These are phyloP conservation scores for Heteromurus nitidus DNA, from an alignment of 2,888 invertebrate genomes.

Conservation along the genomic window DNA sequence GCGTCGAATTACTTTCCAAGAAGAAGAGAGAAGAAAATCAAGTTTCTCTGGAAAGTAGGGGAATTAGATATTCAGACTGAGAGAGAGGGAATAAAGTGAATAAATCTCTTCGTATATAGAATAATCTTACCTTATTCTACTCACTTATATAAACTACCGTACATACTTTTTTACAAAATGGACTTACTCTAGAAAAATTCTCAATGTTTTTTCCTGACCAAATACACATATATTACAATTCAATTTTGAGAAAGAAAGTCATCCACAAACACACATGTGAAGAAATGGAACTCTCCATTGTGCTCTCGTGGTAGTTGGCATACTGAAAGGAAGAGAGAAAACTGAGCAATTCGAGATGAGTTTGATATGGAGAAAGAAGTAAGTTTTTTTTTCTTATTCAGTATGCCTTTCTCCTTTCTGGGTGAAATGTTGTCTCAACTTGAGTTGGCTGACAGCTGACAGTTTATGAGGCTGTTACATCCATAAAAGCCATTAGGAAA, in stretches of 20 bases:
- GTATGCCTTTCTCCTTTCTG: constrained; percentile 16
- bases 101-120: neutral
- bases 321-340: neutral
- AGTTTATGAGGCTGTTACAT: constrained; percentile 73
- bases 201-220: neutral
- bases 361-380: constrained; percentile 47
- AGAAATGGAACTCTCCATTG: too few species aligned
- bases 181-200: neutral
- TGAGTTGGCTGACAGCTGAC: constrained; percentile 69
- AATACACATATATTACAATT: neutral
- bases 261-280: too few species aligned
- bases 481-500: constrained; percentile 73
- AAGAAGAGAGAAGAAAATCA: too few species aligned
- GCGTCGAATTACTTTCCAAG: too few species aligned
- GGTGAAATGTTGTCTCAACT: constrained; percentile 71
- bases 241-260: neutral
- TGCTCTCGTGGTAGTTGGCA: too few species aligned
- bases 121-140: neutral
- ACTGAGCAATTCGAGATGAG: neutral
- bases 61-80: too few species aligned
- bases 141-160: too few species aligned
- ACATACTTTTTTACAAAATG: neutral
- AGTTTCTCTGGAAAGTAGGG: neutral
- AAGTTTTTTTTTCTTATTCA: constrained; percentile 40
- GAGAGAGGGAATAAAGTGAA: neutral